Conservation (phyloP, 2,797 vertebrate species). For the Capromys pilorides region DNA sequence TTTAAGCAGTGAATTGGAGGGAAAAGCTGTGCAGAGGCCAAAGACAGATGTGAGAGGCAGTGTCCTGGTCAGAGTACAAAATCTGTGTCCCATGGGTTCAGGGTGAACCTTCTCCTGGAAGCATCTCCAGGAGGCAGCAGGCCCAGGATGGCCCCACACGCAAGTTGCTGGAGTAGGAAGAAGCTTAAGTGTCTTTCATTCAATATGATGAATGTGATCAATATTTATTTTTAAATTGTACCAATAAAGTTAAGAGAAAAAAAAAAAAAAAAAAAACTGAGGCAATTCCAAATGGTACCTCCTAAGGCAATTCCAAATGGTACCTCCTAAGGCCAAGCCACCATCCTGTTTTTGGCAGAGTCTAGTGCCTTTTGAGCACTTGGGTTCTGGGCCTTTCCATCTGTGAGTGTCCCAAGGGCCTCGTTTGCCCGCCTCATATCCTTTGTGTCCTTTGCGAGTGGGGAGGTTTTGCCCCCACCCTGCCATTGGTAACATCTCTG, state of each 20-base stretch:
- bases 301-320: not conserved
- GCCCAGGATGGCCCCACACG: not conserved
- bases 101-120: not conserved
- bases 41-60: not conserved
- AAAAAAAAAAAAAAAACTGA: not conserved
- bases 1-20: not conserved
- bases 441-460: not conserved
- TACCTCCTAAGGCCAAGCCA: not conserved
- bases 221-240: not conserved
- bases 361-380: not conserved
- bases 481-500: not conserved
- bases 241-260: not conserved
- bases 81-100: not conserved
- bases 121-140: not conserved
- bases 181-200: not conserved
- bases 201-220: not conserved
- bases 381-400: not conserved
- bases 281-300: not conserved
- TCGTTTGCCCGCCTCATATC: not conserved
- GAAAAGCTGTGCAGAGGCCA: not conserved
- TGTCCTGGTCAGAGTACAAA: not conserved
- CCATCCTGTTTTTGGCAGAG: not conserved
- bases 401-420: not conserved
- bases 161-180: conserved; percentile 1
- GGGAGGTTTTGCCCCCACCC: not conserved